phyloP scores from a whole-genome alignment of 2,888 invertebrate genomes.

The Adelphocoris suturalis region DNA sequence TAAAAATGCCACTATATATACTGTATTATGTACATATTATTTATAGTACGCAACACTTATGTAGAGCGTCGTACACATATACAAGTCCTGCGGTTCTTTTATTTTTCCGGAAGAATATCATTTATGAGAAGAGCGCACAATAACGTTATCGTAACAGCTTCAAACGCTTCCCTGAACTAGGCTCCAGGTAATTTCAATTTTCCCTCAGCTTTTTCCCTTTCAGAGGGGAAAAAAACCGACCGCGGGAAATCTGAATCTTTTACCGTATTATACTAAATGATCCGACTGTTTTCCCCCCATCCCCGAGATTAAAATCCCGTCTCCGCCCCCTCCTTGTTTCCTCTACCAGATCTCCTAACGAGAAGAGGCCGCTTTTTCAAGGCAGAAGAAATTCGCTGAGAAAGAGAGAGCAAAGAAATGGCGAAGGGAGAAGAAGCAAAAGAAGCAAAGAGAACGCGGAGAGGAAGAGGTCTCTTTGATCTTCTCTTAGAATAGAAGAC shows the following conservation, averaged over 20 bases:
- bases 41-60: too few species aligned
- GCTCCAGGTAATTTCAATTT: neutral
- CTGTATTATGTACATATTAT: too few species aligned
- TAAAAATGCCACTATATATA: too few species aligned
- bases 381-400: neutral
- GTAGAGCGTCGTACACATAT: too few species aligned
- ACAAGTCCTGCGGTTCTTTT: too few species aligned
- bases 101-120: too few species aligned
- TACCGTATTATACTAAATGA: conserved; percentile 18
- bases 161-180: neutral
- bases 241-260: neutral
- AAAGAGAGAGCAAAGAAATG: neutral
- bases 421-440: neutral
- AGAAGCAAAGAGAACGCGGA: too few species aligned
- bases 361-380: neutral
- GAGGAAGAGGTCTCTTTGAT: conserved; percentile 17
- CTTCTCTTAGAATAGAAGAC: conserved; percentile 22
- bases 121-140: too few species aligned
- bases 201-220: neutral
- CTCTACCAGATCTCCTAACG: neutral
- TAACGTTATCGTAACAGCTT: neutral
- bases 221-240: neutral
- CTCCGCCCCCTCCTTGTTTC: too few species aligned
- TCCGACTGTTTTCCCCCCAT: conserved; percentile 3
- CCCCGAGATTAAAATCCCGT: neutral